Evolutionary conservation across 2,888 invertebrate genomes (phyloP).

Genomic region (Drosophila nr. medialis): DNA sequence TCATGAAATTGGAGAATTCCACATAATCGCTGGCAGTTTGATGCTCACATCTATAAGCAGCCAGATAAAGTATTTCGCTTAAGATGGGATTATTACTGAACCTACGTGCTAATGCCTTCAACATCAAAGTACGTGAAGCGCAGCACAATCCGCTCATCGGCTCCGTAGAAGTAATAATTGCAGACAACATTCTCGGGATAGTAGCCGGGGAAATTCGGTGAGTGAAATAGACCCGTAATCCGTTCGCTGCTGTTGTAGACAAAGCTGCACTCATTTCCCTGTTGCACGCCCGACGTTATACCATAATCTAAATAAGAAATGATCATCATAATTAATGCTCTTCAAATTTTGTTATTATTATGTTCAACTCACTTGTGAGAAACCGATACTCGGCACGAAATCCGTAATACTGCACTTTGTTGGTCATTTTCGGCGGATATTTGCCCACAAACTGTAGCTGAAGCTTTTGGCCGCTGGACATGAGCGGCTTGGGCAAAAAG

Average conservation of each 20-base stretch:
- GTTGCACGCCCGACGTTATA: constrained; percentile 92
- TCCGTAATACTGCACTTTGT: constrained; percentile 90
- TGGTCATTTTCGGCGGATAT: constrained; percentile 85
- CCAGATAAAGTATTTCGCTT: not conserved
- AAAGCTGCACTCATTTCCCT: constrained; percentile 93
- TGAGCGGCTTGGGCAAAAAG: constrained; percentile 92
- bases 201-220: constrained; percentile 95
- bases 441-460: constrained; percentile 94
- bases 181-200: constrained; percentile 96
- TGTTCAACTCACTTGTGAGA: constrained; percentile 91
- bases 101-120: constrained; percentile 97
- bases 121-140: constrained; percentile 97
- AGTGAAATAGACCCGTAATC: constrained; percentile 91
- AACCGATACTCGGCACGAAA: constrained; percentile 95
- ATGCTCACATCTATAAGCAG: constrained; percentile 91
- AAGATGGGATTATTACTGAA: constrained; percentile 61
- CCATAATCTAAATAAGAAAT: constrained; percentile 91
- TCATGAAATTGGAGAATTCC: constrained; percentile 97
- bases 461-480: constrained; percentile 95
- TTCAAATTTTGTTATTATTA: not conserved
- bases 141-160: constrained; percentile 91
- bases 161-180: constrained; percentile 95
- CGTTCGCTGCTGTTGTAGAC: constrained; percentile 93
- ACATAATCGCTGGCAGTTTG: constrained; percentile 97
- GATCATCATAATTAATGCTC: not conserved